Percentiles rank a stretch among this genome's conserved stretches.
phyloP scores from a whole-genome alignment of 2,113 vertebrate genomes.

The Lepidothrix coronata region DNA sequence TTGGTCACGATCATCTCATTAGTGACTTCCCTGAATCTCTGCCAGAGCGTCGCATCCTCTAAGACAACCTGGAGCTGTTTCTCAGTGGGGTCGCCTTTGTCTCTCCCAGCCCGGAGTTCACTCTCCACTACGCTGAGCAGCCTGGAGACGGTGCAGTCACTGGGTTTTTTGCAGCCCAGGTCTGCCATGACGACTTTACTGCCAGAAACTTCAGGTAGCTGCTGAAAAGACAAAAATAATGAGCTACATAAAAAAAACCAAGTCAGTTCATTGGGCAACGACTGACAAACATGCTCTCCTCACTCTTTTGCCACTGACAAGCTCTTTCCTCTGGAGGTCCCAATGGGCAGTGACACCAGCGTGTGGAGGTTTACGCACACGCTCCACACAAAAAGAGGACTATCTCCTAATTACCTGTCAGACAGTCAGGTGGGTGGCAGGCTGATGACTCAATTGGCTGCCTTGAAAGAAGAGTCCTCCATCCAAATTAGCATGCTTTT shows the following conservation, averaged over 20 bases:
- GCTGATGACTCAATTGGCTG: constrained; percentile 78
- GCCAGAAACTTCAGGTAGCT: constrained; percentile 59
- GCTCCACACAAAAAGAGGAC: constrained; percentile 62
- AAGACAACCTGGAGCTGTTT: constrained; percentile 87
- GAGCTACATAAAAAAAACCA: not conserved
- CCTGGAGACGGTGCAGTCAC: constrained; percentile 81
- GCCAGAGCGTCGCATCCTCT: constrained; percentile 91
- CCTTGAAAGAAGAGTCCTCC: constrained; percentile 78
- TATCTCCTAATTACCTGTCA: constrained; percentile 79
- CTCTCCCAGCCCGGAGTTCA: constrained; percentile 87
- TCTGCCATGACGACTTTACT: constrained; percentile 60
- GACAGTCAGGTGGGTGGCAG: constrained; percentile 76
- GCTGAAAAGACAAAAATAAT: constrained; percentile 40
- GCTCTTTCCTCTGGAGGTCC: constrained; percentile 65
- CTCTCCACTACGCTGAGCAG: constrained; percentile 90
- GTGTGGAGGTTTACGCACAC: constrained; percentile 68
- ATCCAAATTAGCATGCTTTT: constrained; percentile 85
- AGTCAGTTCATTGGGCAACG: not conserved
- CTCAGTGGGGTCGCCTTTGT: constrained; percentile 94
- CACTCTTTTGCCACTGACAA: constrained; percentile 49
- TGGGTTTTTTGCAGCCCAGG: constrained; percentile 50
- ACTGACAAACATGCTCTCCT: not conserved
- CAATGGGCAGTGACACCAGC: constrained; percentile 73
- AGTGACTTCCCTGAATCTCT: constrained; percentile 90
- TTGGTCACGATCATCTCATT: constrained; percentile 99